A percentile compares a stretch with the other conserved stretches of the same genome.
Conservation (phyloP, 2,888 invertebrate species). For the Smittia sp. region DNA sequence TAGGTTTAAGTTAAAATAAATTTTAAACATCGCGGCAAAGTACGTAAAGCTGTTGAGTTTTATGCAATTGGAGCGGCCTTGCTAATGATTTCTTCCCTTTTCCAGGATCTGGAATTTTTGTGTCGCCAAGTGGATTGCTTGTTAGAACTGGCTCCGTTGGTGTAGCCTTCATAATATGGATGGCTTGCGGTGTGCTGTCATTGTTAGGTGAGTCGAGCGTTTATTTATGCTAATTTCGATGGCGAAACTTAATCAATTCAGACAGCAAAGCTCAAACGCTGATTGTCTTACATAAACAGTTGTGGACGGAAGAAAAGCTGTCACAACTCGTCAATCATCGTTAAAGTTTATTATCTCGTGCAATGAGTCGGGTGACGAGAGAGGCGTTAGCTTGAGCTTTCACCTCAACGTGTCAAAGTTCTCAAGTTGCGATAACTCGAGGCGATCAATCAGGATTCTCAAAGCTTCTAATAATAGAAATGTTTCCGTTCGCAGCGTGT, state of each 20-base stretch:
- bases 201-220: conserved; percentile 68
- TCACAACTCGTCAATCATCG: not conserved
- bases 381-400: not conserved
- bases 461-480: conserved; percentile 2
- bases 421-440: not conserved
- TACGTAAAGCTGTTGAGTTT: conserved; percentile 21
- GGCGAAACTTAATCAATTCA: not conserved
- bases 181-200: conserved; percentile 87
- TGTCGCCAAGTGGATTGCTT: conserved; percentile 93
- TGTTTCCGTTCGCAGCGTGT: not conserved
- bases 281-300: not conserved
- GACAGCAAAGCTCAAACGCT: not conserved
- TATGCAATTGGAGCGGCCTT: not conserved
- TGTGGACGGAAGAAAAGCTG: not conserved
- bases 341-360: not conserved
- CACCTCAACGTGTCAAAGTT: too few species aligned
- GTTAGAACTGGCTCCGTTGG: conserved; percentile 86
- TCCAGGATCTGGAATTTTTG: conserved; percentile 95
- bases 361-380: not conserved
- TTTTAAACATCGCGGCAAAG: conserved; percentile 2
- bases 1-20: conserved; percentile 22
- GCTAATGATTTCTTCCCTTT: not conserved
- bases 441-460: not conserved
- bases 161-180: conserved; percentile 92
- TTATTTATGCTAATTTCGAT: not conserved